Evolutionary conservation across 1,140 invertebrate genomes (phyloP).

Genomic region (Patella vulgata): DNA sequence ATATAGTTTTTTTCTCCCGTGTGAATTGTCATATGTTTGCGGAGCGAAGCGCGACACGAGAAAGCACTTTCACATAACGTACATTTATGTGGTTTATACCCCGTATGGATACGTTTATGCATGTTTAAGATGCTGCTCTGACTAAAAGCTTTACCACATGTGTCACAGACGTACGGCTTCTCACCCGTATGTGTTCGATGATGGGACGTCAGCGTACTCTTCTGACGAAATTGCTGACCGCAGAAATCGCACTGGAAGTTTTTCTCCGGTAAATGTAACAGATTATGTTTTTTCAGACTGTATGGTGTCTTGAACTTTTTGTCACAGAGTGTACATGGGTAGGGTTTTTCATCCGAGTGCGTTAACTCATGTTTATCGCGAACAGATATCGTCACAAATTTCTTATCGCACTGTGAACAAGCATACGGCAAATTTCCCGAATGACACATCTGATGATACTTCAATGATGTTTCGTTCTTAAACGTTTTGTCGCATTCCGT

Average conservation of each 20-base stretch:
- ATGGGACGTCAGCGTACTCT: constrained; percentile 82
- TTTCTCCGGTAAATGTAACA: constrained; percentile 6
- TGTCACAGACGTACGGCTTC: constrained; percentile 87
- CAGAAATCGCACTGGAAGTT: constrained; percentile 10
- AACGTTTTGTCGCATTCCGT: no score
- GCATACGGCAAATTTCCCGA: no score
- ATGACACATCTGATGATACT: no score
- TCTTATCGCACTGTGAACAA: no score
- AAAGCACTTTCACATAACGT: constrained; percentile 2
- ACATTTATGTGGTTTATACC: constrained; percentile 9
- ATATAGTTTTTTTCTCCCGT: constrained; percentile 35
- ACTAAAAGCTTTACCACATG: constrained; percentile 82
- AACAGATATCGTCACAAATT: no score
- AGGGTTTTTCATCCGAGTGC: constrained; percentile 8
- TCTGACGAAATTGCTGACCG: constrained; percentile 77
- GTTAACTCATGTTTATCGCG: no score
- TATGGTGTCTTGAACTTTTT: constrained; percentile 4
- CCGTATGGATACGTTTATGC: constrained; percentile 69
- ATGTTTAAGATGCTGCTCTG: constrained; percentile 86
- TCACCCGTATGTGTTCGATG: constrained; percentile 76
- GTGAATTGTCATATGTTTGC: constrained; percentile 28
- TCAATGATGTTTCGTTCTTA: no score
- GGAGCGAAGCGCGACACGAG: neutral
- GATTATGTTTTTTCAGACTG: constrained; percentile 14
- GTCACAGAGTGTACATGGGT: constrained; percentile 12